phyloP scores from a whole-genome alignment of 2,888 invertebrate species.

The Leptothorax acervorum region DNA sequence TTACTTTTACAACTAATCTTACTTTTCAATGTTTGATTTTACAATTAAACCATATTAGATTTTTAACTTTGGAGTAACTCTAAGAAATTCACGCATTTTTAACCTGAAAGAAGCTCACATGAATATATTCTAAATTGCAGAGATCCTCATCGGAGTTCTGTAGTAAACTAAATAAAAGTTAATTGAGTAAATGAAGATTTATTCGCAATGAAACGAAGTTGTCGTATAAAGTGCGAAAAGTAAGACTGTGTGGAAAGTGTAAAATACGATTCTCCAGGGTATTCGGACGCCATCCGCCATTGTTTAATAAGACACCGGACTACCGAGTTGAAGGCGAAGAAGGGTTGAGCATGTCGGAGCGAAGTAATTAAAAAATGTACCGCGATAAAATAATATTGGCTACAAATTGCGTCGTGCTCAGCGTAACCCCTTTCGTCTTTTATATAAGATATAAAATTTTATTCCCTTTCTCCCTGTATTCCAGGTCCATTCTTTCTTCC shows the following conservation, averaged over 20 bases:
- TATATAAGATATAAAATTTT: slow-evolving; percentile 80
- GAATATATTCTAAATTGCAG: slow-evolving; percentile 56
- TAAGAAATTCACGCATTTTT: slow-evolving; percentile 51
- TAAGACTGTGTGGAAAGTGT: slow-evolving; percentile 75
- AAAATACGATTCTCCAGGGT: slow-evolving; percentile 82
- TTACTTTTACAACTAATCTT: background rate
- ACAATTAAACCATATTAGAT: background rate
- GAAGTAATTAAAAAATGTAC: slow-evolving; percentile 84
- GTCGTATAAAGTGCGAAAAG: slow-evolving; percentile 46
- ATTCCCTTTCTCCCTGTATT: slow-evolving; percentile 55
- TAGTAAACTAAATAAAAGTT: slow-evolving; percentile 50
- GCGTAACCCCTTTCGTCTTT: slow-evolving; percentile 73
- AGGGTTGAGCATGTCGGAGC: slow-evolving; percentile 80
- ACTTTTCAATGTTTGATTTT: background rate
- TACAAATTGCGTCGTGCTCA: slow-evolving; percentile 81
- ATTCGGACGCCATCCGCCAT: slow-evolving; percentile 69
- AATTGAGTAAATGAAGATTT: slow-evolving; percentile 54
- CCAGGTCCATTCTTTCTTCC: slow-evolving; percentile 53
- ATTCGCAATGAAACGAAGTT: slow-evolving; percentile 50
- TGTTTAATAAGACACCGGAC: slow-evolving; percentile 81
- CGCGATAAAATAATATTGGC: slow-evolving; percentile 84
- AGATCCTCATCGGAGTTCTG: slow-evolving; percentile 35
- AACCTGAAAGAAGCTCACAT: slow-evolving; percentile 9
- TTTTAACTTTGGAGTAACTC: slow-evolving; percentile 18
- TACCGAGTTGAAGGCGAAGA: slow-evolving; percentile 65